Evolutionary conservation across 2,888 invertebrate species (phyloP).

Genomic region (Acanthosepion esculentum): DNA sequence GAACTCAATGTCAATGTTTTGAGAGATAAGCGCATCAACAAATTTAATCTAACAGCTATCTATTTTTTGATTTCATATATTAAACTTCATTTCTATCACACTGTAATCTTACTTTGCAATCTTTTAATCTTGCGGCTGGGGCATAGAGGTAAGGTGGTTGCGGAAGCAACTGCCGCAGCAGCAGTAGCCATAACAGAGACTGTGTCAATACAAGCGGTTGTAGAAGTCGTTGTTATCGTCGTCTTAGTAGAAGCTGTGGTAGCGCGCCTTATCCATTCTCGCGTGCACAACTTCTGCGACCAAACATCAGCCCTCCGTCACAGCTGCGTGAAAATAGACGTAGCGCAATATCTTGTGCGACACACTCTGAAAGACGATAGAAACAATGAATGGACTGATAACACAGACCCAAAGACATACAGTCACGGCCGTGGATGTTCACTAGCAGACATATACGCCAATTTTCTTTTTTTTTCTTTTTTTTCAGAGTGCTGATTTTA

Average conservation of each 20-base stretch:
- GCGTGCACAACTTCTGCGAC: constrained; percentile 35
- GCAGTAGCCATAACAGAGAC: background rate
- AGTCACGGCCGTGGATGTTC: background rate
- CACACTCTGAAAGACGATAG: background rate
- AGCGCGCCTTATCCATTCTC: background rate
- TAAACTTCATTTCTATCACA: no score
- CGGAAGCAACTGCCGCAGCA: background rate
- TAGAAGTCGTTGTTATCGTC: constrained; percentile 36
- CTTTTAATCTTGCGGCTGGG: constrained; percentile 4
- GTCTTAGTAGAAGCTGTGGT: constrained; percentile 6
- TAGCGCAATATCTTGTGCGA: background rate
- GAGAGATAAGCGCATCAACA: no score
- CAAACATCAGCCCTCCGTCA: constrained; percentile 24
- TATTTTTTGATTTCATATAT: no score
- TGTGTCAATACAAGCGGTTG: background rate
- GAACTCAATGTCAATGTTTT: no score
- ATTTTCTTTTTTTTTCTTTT: no score
- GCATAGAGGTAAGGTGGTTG: constrained; percentile 2
- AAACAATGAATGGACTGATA: background rate
- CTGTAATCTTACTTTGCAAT: background rate
- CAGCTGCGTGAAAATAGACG: background rate
- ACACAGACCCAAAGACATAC: background rate
- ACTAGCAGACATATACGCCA: background rate
- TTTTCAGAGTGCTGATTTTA: background rate
- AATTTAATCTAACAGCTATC: no score